These are phyloP conservation scores for Ophioninae sp. DNA, from an alignment of 2,888 invertebrate species.

Conservation along the genomic window DNA sequence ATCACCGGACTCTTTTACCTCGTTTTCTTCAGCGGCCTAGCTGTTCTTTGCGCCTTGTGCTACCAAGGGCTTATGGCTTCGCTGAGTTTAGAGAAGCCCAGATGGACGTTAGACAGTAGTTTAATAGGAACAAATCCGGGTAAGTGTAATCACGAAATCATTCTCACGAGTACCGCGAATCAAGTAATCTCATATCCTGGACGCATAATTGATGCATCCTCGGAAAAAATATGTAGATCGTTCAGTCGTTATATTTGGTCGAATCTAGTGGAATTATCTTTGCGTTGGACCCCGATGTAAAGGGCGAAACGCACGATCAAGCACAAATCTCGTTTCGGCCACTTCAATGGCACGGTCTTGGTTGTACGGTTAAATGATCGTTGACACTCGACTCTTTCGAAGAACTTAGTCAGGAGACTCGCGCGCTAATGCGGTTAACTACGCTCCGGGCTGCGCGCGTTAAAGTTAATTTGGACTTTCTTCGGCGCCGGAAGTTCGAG, in stretches of 20 bases:
- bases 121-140: conserved; percentile 90
- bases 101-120: conserved; percentile 88
- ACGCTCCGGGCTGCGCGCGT: background rate
- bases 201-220: background rate
- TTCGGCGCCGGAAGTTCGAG: conserved; percentile 12
- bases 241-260: background rate
- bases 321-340: conserved; percentile 42
- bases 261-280: conserved; percentile 7
- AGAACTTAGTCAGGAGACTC: conserved; percentile 4
- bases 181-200: background rate
- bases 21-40: conserved; percentile 92
- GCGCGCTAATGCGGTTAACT: conserved; percentile 8
- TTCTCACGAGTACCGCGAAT: background rate
- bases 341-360: background rate
- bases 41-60: conserved; percentile 92
- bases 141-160: conserved; percentile 68
- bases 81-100: conserved; percentile 87
- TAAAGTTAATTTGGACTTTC: conserved; percentile 16
- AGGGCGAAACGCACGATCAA: background rate
- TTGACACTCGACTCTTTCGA: conserved; percentile 53
- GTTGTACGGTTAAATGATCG: conserved; percentile 42
- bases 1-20: conserved; percentile 92
- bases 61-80: conserved; percentile 91
- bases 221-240: background rate
- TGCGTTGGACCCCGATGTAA: conserved; percentile 20